Evolutionary conservation across 2,113 vertebrate genomes (phyloP).

Genomic region (Psilopsiagon aymara): DNA sequence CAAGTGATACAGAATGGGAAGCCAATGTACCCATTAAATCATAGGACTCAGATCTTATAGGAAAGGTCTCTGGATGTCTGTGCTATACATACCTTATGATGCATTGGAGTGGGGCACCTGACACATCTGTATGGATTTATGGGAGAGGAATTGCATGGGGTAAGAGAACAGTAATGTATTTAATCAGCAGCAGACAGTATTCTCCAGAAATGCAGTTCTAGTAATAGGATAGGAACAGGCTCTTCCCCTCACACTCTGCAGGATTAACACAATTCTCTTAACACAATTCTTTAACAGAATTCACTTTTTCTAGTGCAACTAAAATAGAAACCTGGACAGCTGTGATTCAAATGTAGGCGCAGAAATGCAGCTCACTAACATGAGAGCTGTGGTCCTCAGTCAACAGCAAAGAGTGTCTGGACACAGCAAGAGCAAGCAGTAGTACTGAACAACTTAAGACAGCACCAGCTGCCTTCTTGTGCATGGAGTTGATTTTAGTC

Average conservation of each 20-base stretch:
- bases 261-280: neutral
- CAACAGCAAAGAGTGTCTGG: neutral
- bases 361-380: neutral
- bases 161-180: fast-evolving
- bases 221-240: neutral
- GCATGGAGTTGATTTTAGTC: fast-evolving
- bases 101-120: neutral
- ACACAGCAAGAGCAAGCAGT: neutral
- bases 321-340: neutral
- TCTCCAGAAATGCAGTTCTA: neutral
- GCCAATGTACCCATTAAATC: neutral
- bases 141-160: neutral
- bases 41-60: neutral
- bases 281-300: neutral
- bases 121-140: neutral
- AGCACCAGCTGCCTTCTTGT: neutral
- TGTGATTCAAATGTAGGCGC: neutral
- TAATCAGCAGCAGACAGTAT: neutral
- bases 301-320: neutral
- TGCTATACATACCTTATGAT: neutral
- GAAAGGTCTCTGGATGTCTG: neutral
- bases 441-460: neutral
- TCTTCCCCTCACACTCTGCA: neutral
- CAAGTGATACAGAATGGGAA: neutral
- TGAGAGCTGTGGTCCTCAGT: neutral